Evolutionary conservation across 2,888 invertebrate species (phyloP).

Genomic region (Epistrophe eligans): DNA sequence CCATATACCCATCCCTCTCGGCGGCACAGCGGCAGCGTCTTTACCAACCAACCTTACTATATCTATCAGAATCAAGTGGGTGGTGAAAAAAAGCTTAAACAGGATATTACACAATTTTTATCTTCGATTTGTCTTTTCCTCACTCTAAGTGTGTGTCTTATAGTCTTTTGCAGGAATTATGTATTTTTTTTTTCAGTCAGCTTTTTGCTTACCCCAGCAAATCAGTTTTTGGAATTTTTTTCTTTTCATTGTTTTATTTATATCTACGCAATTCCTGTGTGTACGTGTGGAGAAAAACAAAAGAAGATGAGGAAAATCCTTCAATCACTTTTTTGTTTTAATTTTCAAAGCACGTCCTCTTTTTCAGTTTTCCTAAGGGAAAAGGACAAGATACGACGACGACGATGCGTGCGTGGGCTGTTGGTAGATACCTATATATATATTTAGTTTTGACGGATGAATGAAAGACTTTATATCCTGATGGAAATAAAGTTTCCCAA

Average conservation of each 20-base stretch:
- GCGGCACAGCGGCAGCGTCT: too few species aligned
- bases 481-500: not conserved
- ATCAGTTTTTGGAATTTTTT: conserved; percentile 55
- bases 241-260: conserved; percentile 23
- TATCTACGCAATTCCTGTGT: conserved; percentile 35
- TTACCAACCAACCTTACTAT: not conserved
- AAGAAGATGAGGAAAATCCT: conserved; percentile 14
- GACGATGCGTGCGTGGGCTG: conserved; percentile 1
- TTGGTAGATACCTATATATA: not conserved
- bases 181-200: not conserved
- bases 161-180: not conserved
- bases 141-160: conserved; percentile 8
- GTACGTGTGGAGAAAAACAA: conserved; percentile 32
- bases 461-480: conserved; percentile 11
- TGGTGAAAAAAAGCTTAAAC: conserved; percentile 51
- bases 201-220: conserved; percentile 29
- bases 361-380: conserved; percentile 8
- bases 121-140: conserved; percentile 25
- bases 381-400: not conserved
- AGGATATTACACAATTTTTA: conserved; percentile 54
- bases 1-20: not conserved
- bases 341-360: conserved; percentile 68
- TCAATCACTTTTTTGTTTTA: conserved; percentile 58
- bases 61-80: conserved; percentile 9
- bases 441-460: conserved; percentile 21